These are phyloP conservation scores for Genyomyrus donnyi DNA, from an alignment of 2,113 vertebrate species.

Conservation along the genomic window DNA sequence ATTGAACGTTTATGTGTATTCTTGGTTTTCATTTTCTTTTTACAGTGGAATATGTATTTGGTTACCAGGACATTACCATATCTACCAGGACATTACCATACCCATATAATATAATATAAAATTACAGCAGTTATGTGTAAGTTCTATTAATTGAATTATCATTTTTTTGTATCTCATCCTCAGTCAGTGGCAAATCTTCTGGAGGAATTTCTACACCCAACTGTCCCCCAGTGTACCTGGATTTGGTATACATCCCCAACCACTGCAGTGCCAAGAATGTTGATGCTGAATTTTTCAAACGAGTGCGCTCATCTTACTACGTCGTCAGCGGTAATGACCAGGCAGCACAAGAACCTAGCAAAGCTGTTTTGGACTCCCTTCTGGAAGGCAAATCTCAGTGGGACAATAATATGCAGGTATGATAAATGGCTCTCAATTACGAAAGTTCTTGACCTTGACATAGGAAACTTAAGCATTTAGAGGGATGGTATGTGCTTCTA, in stretches of 20 bases:
- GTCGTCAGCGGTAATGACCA: conserved; percentile 92
- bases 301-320: conserved; percentile 87
- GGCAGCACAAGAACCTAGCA: conserved; percentile 81
- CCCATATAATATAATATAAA: too few relatives aligned
- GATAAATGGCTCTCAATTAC: neutral
- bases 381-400: conserved; percentile 90
- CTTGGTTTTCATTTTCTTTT: neutral
- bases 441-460: neutral
- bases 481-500: neutral
- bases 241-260: conserved; percentile 95
- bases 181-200: conserved; percentile 65
- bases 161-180: conserved; percentile 51
- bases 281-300: conserved; percentile 90
- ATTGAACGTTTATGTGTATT: neutral
- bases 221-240: conserved; percentile 87
- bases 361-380: conserved; percentile 82
- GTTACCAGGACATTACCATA: neutral
- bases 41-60: neutral
- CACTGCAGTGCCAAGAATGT: conserved; percentile 95
- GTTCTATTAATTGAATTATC: neutral
- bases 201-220: conserved; percentile 65
- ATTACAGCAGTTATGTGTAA: neutral
- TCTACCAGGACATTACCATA: neutral
- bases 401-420: conserved; percentile 89
- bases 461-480: neutral